A percentile compares a stretch with the other conserved stretches of the same genome.
phyloP scores from a whole-genome alignment of 2,797 vertebrate species.

The Rhinichthys osculus region DNA sequence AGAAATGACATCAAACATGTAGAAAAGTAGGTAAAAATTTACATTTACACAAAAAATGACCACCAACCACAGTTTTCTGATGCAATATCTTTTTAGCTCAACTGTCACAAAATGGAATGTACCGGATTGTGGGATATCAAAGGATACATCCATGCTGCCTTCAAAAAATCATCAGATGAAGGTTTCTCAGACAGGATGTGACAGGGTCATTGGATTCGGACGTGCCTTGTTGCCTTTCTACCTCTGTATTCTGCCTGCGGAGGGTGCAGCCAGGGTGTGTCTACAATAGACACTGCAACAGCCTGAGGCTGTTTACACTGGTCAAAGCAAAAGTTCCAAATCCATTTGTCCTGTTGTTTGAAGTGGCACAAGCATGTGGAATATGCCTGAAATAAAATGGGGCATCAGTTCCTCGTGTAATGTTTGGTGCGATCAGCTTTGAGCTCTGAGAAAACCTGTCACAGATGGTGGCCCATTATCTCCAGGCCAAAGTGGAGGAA shows the following conservation, averaged over 20 bases:
- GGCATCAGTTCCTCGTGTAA: neutral
- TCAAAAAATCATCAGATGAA: no score
- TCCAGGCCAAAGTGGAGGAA: slow-evolving; percentile 45
- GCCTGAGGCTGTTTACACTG: neutral
- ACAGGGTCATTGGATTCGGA: neutral
- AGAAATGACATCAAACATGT: no score
- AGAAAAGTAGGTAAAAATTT: no score
- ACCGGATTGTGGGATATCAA: no score
- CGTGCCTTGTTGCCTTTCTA: no score
- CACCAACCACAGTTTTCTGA: no score
- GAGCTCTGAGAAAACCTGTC: slow-evolving; percentile 43
- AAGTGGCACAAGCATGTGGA: neutral
- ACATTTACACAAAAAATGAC: no score
- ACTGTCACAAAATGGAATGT: no score
- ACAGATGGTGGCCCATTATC: slow-evolving; percentile 58
- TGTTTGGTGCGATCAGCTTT: slow-evolving; percentile 32
- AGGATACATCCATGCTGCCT: no score
- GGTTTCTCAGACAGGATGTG: neutral
- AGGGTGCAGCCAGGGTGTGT: neutral
- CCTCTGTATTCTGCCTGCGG: no score
- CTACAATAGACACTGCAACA: neutral
- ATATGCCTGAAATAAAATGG: neutral
- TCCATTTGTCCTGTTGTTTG: neutral
- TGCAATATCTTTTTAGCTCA: no score
- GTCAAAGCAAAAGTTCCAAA: neutral